Conservation (phyloP, 2,797 vertebrate species). For the Cottoperca gobio region DNA sequence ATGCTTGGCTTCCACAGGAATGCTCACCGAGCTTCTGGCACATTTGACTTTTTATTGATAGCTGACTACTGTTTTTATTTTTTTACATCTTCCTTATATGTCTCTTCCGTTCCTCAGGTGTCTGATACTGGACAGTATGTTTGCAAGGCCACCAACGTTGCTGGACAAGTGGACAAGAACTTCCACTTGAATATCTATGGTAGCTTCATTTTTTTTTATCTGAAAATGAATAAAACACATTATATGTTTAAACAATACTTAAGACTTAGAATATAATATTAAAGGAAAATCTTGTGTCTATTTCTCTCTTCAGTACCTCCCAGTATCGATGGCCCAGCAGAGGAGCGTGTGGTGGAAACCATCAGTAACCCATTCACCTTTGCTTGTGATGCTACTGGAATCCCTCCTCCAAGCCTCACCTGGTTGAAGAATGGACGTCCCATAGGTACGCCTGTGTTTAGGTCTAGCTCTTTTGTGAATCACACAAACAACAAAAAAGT, state of each 20-base stretch:
- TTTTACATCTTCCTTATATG: accelerated
- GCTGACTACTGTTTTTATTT: neutral
- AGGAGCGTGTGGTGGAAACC: constrained; percentile 88
- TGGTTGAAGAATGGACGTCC: constrained; percentile 92
- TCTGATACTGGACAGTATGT: constrained; percentile 97
- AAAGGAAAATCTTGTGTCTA: neutral
- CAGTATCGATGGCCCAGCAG: constrained; percentile 89
- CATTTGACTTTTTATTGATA: neutral
- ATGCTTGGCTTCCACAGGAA: neutral
- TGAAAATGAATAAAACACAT: no score
- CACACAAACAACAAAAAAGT: neutral
- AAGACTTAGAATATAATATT: neutral
- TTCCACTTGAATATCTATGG: constrained; percentile 96
- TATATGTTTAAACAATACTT: neutral
- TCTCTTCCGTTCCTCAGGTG: constrained; percentile 83
- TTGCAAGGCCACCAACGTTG: constrained; percentile 95
- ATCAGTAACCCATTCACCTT: constrained; percentile 91
- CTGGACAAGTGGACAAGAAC: constrained; percentile 95
- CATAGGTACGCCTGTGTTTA: constrained; percentile 84
- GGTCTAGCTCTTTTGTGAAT: neutral
- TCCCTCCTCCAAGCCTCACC: constrained; percentile 90
- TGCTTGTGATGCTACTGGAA: constrained; percentile 92
- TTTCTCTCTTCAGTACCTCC: constrained; percentile 87
- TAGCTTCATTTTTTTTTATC: no score
- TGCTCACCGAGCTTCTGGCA: neutral